Evolutionary conservation across 53 echinoderm and acorn worm species (phyloP).

Genomic region (Paracentrotus lividus): DNA sequence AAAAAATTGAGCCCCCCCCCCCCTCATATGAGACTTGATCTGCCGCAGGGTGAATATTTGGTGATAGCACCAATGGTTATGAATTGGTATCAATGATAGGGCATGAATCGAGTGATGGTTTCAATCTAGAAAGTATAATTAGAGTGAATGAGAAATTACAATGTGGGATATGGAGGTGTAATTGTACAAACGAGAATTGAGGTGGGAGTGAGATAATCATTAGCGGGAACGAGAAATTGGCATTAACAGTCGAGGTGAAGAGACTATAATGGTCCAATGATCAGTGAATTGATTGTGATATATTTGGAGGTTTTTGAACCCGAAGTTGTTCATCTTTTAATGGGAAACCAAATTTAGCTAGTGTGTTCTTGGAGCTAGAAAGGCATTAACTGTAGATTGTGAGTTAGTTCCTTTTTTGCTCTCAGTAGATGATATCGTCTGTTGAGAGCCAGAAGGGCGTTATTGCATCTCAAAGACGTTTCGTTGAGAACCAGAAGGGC

Average conservation of each 20-base stretch:
- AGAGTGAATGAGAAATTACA: not conserved
- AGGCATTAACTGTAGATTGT: too few relatives aligned
- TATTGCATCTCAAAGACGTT: too few relatives aligned
- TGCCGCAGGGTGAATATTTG: too few relatives aligned
- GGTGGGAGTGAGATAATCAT: not conserved
- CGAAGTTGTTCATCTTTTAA: not conserved
- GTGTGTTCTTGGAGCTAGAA: too few relatives aligned
- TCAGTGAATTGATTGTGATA: slow-evolving; percentile 8
- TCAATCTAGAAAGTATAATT: not conserved
- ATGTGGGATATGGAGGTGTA: not conserved
- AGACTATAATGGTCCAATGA: not conserved
- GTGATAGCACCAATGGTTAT: not conserved
- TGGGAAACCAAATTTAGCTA: not conserved
- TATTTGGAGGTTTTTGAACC: not conserved
- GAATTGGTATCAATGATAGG: not conserved
- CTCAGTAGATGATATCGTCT: too few relatives aligned
- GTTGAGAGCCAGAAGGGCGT: too few relatives aligned
- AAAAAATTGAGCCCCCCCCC: too few relatives aligned
- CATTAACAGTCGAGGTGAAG: not conserved
- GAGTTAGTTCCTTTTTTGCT: too few relatives aligned
- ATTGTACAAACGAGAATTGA: not conserved
- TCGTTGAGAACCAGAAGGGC: too few relatives aligned
- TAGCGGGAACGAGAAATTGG: slow-evolving; percentile 8
- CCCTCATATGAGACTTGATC: too few relatives aligned
- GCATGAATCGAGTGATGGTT: not conserved